Conservation (phyloP, 2,797 vertebrate genomes). For the Thripadectes ignobilis region DNA sequence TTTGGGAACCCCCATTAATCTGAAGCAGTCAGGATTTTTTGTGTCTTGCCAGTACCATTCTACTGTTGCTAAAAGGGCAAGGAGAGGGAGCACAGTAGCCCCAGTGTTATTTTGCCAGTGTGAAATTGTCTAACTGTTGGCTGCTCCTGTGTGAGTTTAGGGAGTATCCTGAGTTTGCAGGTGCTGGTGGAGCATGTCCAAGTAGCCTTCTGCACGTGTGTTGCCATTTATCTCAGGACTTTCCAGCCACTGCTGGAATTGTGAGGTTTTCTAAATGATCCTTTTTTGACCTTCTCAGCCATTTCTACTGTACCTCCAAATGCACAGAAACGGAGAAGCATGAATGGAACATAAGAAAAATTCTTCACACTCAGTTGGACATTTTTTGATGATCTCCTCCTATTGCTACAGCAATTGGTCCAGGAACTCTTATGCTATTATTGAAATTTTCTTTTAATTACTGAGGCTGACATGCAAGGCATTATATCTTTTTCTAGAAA, state of each 20-base stretch:
- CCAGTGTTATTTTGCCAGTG: background rate
- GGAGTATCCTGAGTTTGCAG: background rate
- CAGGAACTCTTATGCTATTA: background rate
- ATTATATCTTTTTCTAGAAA: background rate
- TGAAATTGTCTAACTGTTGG: background rate
- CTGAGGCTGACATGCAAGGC: background rate
- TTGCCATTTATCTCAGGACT: background rate
- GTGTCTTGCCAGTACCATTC: background rate
- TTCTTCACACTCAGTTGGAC: background rate
- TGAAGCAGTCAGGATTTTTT: background rate
- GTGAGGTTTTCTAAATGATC: background rate
- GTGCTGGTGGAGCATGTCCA: background rate
- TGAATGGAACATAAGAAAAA: background rate
- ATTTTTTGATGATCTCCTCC: background rate
- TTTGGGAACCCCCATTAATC: background rate
- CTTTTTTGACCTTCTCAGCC: background rate
- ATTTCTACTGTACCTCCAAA: background rate
- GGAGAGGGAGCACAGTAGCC: background rate
- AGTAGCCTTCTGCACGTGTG: background rate
- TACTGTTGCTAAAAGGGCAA: background rate
- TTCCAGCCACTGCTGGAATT: background rate
- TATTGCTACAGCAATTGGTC: background rate
- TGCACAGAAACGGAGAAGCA: background rate
- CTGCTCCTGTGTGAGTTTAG: background rate
- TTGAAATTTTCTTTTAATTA: background rate